phyloP scores from a whole-genome alignment of 2,113 vertebrate species.

The Platichthys stellatus region DNA sequence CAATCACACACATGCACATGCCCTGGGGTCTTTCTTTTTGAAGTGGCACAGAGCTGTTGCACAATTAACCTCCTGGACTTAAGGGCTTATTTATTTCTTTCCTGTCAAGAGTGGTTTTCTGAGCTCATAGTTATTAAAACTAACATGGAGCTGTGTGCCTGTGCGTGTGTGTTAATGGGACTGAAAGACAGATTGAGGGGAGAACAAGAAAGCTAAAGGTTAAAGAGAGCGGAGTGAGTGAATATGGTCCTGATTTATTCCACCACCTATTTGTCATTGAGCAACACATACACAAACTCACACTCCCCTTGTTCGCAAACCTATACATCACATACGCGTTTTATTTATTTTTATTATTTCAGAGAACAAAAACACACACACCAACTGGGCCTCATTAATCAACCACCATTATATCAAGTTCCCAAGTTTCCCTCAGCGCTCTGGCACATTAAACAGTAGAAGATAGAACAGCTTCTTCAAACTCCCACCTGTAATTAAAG shows the following conservation, averaged over 20 bases:
- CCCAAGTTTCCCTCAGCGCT: constrained; percentile 37
- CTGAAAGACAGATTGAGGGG: constrained; percentile 1
- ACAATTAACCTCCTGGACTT: constrained; percentile 36
- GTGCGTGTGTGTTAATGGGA: not conserved
- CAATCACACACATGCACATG: not conserved
- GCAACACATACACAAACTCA: constrained; percentile 1
- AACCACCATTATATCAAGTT: constrained; percentile 32
- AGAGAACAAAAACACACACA: constrained; percentile 13
- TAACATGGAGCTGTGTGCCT: constrained; percentile 6
- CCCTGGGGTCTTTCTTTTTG: constrained; percentile 7
- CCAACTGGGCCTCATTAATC: constrained; percentile 50
- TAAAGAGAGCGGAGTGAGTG: not conserved
- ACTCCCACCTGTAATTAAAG: constrained; percentile 27
- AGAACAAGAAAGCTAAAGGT: constrained; percentile 15
- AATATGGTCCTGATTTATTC: constrained; percentile 58
- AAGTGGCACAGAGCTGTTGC: constrained; percentile 14
- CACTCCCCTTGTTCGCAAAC: constrained; percentile 8
- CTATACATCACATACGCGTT: constrained; percentile 36
- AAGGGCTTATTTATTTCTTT: constrained; percentile 11
- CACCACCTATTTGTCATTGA: constrained; percentile 41
- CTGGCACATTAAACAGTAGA: constrained; percentile 28
- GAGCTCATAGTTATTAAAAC: constrained; percentile 42
- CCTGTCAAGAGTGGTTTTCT: constrained; percentile 10
- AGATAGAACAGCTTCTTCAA: constrained; percentile 11
- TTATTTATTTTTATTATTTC: not conserved